phyloP scores from a whole-genome alignment of 2,113 vertebrate species.

The Cettia cetti region DNA sequence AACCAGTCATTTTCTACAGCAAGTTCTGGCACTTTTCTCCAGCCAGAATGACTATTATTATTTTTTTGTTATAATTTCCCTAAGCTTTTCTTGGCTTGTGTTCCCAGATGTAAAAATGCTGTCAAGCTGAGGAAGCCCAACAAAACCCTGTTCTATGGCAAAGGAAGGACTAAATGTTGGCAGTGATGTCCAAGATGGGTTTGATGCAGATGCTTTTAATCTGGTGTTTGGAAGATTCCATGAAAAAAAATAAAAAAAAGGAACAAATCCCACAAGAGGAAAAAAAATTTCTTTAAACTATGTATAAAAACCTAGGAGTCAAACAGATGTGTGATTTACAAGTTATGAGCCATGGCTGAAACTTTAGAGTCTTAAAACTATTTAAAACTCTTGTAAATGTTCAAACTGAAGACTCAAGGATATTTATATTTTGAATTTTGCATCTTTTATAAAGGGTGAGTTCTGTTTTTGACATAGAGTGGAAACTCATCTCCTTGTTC shows the following conservation, averaged over 20 bases:
- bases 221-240: not conserved
- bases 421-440: not conserved
- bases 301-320: not conserved
- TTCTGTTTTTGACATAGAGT: not conserved
- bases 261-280: not conserved
- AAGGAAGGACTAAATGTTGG: not conserved
- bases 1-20: not conserved
- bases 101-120: not conserved
- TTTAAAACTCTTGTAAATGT: not conserved
- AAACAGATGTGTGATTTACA: not conserved
- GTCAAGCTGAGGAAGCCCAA: not conserved
- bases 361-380: not conserved
- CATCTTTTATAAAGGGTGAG: not conserved
- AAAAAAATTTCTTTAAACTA: not conserved
- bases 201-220: conserved; percentile 31
- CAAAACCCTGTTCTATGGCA: not conserved
- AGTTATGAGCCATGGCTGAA: not conserved
- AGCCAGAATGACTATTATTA: not conserved
- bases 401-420: not conserved
- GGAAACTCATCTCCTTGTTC: not conserved
- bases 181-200: not conserved
- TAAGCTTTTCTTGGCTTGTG: not conserved
- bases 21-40: not conserved
- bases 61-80: not conserved
- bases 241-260: not conserved